Conservation (phyloP, 2,888 invertebrate species). For the Serrognathus titanus region DNA sequence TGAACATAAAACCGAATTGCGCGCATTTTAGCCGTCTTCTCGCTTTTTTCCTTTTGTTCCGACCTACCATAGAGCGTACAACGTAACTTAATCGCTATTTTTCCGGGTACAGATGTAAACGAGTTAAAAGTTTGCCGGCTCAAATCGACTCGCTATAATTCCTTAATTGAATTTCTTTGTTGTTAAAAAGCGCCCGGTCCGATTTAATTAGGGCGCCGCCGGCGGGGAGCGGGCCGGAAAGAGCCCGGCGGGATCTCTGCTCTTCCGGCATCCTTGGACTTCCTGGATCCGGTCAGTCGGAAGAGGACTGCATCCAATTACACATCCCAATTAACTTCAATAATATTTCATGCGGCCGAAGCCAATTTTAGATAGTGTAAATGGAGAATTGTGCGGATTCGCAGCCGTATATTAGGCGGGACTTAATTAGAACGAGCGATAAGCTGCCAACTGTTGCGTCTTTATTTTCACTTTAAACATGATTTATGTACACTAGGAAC, state of each 20-base stretch:
- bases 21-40: conserved; percentile 13
- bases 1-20: conserved; percentile 15
- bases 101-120: conserved; percentile 14
- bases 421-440: too few relatives aligned
- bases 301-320: conserved; percentile 4
- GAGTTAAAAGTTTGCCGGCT: conserved; percentile 14
- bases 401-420: too few relatives aligned
- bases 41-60: conserved; percentile 4
- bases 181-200: conserved; percentile 23
- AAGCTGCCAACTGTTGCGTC: too few relatives aligned
- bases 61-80: conserved; percentile 2
- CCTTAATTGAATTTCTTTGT: conserved; percentile 31
- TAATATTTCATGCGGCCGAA: conserved; percentile 2
- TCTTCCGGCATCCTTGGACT: conserved; percentile 6
- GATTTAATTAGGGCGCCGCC: conserved; percentile 27
- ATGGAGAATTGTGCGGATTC: too few relatives aligned
- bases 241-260: neutral
- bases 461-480: too few relatives aligned
- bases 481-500: too few relatives aligned
- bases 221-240: conserved; percentile 7
- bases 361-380: neutral
- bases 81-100: conserved; percentile 13
- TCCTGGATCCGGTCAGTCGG: conserved; percentile 9
- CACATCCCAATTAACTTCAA: conserved; percentile 8
- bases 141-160: conserved; percentile 20